A percentile compares a stretch with the other conserved stretches of the same genome.
Conservation (phyloP, 2,888 invertebrate genomes). For the Trissolcus brochymenae region DNA sequence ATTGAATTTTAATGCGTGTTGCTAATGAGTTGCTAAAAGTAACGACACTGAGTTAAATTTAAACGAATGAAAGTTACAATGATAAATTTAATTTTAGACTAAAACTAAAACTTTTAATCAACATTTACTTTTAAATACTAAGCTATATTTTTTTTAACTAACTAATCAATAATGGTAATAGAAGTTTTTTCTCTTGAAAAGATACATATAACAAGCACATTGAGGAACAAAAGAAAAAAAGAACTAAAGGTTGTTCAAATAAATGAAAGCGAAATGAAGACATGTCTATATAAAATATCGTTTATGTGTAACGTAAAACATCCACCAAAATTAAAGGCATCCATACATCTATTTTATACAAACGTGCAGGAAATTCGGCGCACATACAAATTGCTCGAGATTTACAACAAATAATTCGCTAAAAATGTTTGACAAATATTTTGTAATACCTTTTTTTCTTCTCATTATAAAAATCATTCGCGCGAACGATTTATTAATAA, state of each 20-base stretch:
- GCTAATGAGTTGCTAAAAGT: no score
- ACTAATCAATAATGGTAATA: no score
- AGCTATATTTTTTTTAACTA: no score
- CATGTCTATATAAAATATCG: slow-evolving; percentile 41
- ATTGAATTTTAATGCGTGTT: no score
- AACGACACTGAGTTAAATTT: no score
- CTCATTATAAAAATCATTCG: no score
- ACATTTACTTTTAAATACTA: no score
- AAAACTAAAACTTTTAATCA: no score
- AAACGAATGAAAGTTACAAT: no score
- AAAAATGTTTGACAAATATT: slow-evolving; percentile 14
- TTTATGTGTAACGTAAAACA: slow-evolving; percentile 30
- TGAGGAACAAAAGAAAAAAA: slow-evolving; percentile 8
- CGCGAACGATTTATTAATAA: not conserved
- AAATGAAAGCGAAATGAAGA: slow-evolving; percentile 30
- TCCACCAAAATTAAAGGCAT: slow-evolving; percentile 29
- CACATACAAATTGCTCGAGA: slow-evolving; percentile 14
- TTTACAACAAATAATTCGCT: slow-evolving; percentile 14
- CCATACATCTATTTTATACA: slow-evolving; percentile 4
- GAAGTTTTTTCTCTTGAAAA: no score
- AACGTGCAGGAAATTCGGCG: not conserved
- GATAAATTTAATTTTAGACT: no score
- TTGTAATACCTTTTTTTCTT: no score
- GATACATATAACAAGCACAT: not conserved
- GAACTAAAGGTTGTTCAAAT: slow-evolving; percentile 25